Percentiles rank a stretch among this genome's conserved stretches.
These are phyloP conservation scores for Gymnosoma rotundatum DNA, from an alignment of 2,888 invertebrate genomes.

Conservation along the genomic window DNA sequence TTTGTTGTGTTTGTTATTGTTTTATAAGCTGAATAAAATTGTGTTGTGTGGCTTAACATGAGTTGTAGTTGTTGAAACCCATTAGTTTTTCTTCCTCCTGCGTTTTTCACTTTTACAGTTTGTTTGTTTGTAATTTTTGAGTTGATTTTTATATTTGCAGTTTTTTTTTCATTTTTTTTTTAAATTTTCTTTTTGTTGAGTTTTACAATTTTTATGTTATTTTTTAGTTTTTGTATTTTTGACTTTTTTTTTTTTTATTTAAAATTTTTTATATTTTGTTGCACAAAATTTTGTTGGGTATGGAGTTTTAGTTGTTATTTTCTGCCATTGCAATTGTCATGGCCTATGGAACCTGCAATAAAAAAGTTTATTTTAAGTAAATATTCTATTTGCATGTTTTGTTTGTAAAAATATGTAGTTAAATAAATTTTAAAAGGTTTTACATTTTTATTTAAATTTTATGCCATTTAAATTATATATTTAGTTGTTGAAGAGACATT, in stretches of 20 bases:
- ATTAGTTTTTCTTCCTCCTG: conserved; percentile 71
- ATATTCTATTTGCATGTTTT: neutral
- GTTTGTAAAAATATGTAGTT: neutral
- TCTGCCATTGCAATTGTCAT: conserved; percentile 86
- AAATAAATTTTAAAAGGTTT: too few species aligned
- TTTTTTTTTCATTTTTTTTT: conserved; percentile 61
- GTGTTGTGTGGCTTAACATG: conserved; percentile 57
- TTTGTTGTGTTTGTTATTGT: conserved; percentile 49
- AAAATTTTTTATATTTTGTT: conserved; percentile 76
- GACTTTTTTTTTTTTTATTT: conserved; percentile 63
- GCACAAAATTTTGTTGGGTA: conserved; percentile 78
- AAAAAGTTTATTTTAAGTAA: conserved; percentile 50
- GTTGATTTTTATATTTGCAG: conserved; percentile 66
- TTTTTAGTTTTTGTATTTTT: conserved; percentile 63
- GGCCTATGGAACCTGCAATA: conserved; percentile 88
- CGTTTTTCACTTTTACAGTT: conserved; percentile 42
- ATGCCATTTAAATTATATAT: too few species aligned
- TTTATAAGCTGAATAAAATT: conserved; percentile 49
- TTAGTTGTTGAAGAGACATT: too few species aligned
- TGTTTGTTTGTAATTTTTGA: conserved; percentile 70
- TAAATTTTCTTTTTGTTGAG: conserved; percentile 49
- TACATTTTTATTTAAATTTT: too few species aligned
- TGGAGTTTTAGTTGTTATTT: conserved; percentile 71
- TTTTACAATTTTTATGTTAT: conserved; percentile 74
- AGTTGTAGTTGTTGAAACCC: conserved; percentile 70